Evolutionary conservation across 1,140 invertebrate species (phyloP), one percentile per base, ranked within the genome.

Genomic region (Harpegnathos saltator): DNA sequence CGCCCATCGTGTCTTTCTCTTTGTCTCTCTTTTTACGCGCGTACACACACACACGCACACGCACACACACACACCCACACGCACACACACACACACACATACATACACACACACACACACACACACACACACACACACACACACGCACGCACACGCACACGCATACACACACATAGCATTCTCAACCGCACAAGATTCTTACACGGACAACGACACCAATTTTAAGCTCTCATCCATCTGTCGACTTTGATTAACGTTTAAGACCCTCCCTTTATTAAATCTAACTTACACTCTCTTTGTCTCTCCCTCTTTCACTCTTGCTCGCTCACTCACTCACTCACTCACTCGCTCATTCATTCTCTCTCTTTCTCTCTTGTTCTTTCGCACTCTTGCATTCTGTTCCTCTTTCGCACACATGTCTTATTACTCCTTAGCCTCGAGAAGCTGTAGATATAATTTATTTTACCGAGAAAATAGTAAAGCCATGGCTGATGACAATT

Each of bases 391-490:
- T 11, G 0, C 0, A 48, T 14, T 5, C 38, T 24, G 15, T 29
- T 17, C 14, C 22, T 24, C 15, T 38, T 11, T 12, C n/a, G 22
- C 33, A 44, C 14, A 29, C 56, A 52, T 38, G 74, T 48, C 65
- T 72, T 68, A 56, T 68, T 74, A 62, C 24, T 63, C 59, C 66
- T 78, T 83, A 89, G 80, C 71, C 88, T 86, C 86, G 82, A 90
- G 58, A 86, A 90, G 75, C 81, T 89, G 86, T 88, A 80, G 73
- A 73, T 61, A 85, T 87, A 88, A 80, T 87, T 56, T 26, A 88
- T 71, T 87, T 88, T 77, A 84, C 56, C 61, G 65, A 75, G 83
- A 85, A 88, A 85, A 85, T 85, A 87, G 72, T 83, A 87, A 81
- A 87, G 88, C 81, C 78, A 87, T 82, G 72, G 48, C 80, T 84